A percentile compares a stretch with the other conserved stretches of the same genome.
phyloP scores from a whole-genome alignment of 2,888 invertebrate species.

The Junonia oenone region DNA sequence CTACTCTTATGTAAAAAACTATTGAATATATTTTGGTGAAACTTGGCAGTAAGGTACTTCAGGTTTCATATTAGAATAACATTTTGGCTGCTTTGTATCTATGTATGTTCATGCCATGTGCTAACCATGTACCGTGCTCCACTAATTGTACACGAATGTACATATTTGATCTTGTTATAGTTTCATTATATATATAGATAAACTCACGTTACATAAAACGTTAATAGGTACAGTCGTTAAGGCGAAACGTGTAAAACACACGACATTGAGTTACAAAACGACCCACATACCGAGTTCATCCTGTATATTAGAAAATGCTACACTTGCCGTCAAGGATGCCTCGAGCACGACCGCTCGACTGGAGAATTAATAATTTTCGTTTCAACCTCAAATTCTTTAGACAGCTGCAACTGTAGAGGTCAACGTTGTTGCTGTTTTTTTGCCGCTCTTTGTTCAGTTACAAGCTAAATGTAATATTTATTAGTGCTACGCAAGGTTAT shows the following conservation, averaged over 20 bases:
- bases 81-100: too few relatives aligned
- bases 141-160: too few relatives aligned
- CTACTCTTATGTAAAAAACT: too few relatives aligned
- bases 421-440: constrained; percentile 24
- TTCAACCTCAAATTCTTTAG: constrained; percentile 32
- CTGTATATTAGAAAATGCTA: constrained; percentile 42
- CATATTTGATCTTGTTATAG: neutral
- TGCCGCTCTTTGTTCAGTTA: constrained; percentile 5
- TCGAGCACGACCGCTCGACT: constrained; percentile 37
- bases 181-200: neutral
- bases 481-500: neutral
- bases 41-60: too few relatives aligned
- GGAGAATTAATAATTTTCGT: constrained; percentile 21
- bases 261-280: constrained; percentile 61
- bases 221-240: constrained; percentile 2
- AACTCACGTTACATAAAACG: neutral
- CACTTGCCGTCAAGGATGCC: constrained; percentile 49
- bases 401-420: constrained; percentile 27
- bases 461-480: neutral
- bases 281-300: constrained; percentile 55
- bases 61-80: too few relatives aligned
- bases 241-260: constrained; percentile 20
- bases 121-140: too few relatives aligned
- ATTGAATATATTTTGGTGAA: too few relatives aligned
- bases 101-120: too few relatives aligned